Conservation (phyloP, 2,888 invertebrate species). For the Rhagonycha lutea region DNA sequence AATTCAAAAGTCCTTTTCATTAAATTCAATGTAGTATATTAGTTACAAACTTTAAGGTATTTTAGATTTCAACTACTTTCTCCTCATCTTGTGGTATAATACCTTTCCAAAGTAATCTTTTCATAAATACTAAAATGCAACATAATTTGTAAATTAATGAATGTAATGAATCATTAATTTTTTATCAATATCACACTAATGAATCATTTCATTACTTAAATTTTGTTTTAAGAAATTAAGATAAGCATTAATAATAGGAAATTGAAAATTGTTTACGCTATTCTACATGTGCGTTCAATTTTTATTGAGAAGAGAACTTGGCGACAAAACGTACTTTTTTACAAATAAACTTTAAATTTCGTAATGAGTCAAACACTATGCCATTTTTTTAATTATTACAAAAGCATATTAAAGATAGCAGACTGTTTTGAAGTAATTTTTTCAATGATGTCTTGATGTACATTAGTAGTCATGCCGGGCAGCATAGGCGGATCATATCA, state of each 20-base stretch:
- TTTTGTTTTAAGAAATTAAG: not conserved
- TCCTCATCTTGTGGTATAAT: not conserved
- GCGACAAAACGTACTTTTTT: not conserved
- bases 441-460: constrained; percentile 32
- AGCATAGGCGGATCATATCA: constrained; percentile 67
- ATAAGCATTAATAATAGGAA: not conserved
- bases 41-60: not conserved
- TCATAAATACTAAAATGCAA: too few relatives aligned
- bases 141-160: too few relatives aligned
- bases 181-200: too few relatives aligned
- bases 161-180: too few relatives aligned
- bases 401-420: constrained; percentile 25
- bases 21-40: not conserved
- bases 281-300: not conserved
- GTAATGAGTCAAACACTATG: not conserved
- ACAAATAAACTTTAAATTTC: not conserved
- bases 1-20: not conserved
- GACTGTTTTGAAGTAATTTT: constrained; percentile 21
- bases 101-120: too few relatives aligned
- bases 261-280: not conserved
- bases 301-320: not conserved
- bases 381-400: not conserved
- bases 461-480: constrained; percentile 61
- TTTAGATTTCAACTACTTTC: not conserved
- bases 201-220: too few relatives aligned